Evolutionary conservation across 2,888 invertebrate species (phyloP).

Genomic region (Trissonchulus sp.): DNA sequence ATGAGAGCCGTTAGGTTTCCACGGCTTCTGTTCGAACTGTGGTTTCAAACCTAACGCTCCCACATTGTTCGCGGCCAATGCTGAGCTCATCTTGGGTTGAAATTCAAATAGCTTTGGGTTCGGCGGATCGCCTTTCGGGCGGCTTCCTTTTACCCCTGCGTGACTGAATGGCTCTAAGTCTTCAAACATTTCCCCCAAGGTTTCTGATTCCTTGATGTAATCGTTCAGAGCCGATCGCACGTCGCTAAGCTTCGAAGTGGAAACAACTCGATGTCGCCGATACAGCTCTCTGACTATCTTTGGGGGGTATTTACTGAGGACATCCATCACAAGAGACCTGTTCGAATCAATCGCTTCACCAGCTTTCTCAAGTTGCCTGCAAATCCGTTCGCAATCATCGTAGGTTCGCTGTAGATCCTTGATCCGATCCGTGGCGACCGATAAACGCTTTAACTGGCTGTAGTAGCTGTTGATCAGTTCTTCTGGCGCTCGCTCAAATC

Average conservation of each 20-base stretch:
- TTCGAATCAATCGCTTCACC: not conserved
- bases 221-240: not conserved
- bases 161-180: not conserved
- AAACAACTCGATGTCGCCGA: not conserved
- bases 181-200: not conserved
- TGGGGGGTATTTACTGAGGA: slow-evolving; percentile 14
- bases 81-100: not conserved
- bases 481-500: not conserved
- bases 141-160: not conserved
- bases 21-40: not conserved
- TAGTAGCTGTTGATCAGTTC: not conserved
- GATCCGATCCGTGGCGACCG: no score
- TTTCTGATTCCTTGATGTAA: slow-evolving; percentile 16
- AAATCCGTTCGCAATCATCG: not conserved
- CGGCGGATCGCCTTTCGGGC: not conserved
- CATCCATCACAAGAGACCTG: not conserved
- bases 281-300: not conserved
- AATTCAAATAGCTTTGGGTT: no score
- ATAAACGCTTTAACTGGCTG: slow-evolving; percentile 14
- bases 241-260: not conserved
- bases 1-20: no score
- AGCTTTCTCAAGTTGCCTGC: slow-evolving; percentile 3
- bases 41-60: no score
- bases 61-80: not conserved
- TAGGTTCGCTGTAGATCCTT: no score